Evolutionary conservation across 2,888 invertebrate species (phyloP).

Genomic region (Pandemis cinnamomeana): DNA sequence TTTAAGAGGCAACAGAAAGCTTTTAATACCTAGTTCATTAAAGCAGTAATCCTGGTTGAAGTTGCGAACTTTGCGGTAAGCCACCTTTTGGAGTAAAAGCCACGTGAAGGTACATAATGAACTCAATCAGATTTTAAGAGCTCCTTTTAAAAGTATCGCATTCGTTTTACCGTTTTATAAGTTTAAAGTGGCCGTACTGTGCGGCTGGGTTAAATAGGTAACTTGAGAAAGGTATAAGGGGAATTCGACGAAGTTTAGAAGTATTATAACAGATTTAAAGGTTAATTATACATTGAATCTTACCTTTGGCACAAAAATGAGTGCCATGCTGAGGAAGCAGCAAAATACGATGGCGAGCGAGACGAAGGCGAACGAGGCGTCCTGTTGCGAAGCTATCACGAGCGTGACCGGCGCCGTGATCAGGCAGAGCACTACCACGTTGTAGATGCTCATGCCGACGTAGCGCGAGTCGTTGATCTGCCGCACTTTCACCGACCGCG

Average conservation of each 20-base stretch:
- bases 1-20: conserved; percentile 23
- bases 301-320: conserved; percentile 99
- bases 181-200: neutral
- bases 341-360: conserved; percentile 98
- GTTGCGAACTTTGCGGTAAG: conserved; percentile 31
- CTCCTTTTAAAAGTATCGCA: conserved; percentile 5
- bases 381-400: conserved; percentile 98
- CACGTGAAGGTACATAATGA: conserved; percentile 26
- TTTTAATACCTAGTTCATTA: conserved; percentile 36
- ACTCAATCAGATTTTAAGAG: conserved; percentile 15
- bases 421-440: conserved; percentile 98
- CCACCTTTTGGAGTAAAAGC: conserved; percentile 32
- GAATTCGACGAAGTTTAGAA: neutral
- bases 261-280: neutral
- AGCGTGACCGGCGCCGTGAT: conserved; percentile 99
- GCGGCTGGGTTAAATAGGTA: neutral
- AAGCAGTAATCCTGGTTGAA: conserved; percentile 35
- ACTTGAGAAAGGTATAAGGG: neutral
- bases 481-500: conserved; percentile 97
- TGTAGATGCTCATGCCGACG: conserved; percentile 99
- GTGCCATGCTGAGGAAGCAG: conserved; percentile 98
- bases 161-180: neutral
- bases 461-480: conserved; percentile 99
- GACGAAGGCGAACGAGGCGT: conserved; percentile 98
- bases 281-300: conserved; percentile 44